Evolutionary conservation across 2,113 vertebrate species (phyloP).

Genomic region (Protobothrops flavoviridis): DNA sequence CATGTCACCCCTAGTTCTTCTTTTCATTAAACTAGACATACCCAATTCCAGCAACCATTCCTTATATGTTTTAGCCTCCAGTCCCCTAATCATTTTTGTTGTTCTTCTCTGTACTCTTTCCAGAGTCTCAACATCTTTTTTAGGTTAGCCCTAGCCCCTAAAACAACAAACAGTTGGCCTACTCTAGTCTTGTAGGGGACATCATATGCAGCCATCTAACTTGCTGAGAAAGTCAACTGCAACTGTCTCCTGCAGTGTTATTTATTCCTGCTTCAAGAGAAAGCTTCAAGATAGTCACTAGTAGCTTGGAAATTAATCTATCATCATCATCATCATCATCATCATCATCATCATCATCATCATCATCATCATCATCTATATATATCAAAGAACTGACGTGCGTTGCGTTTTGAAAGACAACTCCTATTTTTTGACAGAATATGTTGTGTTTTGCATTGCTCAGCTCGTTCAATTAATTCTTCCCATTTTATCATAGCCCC

Average conservation of each 20-base stretch:
- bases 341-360: no score
- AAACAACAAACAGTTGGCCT: background rate
- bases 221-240: background rate
- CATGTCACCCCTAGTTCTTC: no score
- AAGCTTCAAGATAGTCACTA: background rate
- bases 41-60: no score
- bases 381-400: background rate
- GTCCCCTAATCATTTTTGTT: no score
- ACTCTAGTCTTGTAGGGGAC: background rate
- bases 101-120: no score
- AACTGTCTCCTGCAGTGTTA: background rate
- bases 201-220: background rate
- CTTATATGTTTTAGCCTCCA: no score
- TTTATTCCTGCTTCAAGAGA: background rate
- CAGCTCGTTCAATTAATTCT: background rate
- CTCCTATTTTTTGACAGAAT: background rate
- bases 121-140: no score
- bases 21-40: no score
- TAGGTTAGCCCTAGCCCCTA: background rate
- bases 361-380: background rate
- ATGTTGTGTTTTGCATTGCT: background rate
- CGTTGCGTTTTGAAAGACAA: background rate
- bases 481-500: background rate
- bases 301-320: background rate
- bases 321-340: background rate